Conservation (phyloP, 2,888 invertebrate genomes). For the Caenorhabditis drosophilae region DNA sequence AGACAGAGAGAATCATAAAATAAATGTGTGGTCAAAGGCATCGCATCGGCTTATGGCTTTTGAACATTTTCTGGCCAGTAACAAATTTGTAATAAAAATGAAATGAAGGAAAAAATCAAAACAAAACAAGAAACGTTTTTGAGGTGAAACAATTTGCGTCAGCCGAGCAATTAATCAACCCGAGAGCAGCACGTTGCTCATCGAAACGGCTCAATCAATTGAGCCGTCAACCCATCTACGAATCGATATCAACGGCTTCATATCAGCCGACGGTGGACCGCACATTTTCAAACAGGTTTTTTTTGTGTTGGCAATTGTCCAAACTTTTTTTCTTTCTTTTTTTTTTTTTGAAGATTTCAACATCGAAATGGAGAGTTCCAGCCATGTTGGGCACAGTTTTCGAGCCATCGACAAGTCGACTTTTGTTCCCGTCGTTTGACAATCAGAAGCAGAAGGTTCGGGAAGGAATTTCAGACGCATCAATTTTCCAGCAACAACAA, state of each 20-base stretch:
- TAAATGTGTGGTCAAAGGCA: too few species aligned
- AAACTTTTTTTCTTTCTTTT: too few species aligned
- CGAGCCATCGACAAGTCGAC: constrained; percentile 29
- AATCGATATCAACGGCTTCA: constrained; percentile 29
- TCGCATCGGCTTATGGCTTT: too few species aligned
- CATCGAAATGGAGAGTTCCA: constrained; percentile 31
- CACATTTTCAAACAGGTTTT: constrained; percentile 35
- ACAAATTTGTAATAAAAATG: too few species aligned
- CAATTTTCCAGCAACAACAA: too few species aligned
- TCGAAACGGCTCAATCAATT: constrained; percentile 27
- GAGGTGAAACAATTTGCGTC: constrained; percentile 47
- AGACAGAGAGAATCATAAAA: too few species aligned
- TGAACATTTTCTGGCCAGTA: too few species aligned
- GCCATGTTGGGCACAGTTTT: constrained; percentile 41
- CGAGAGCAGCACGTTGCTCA: constrained; percentile 9
- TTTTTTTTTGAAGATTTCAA: too few species aligned
- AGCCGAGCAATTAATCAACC: constrained; percentile 4
- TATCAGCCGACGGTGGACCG: constrained; percentile 21
- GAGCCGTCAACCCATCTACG: constrained; percentile 10
- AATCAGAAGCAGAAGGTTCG: constrained; percentile 31
- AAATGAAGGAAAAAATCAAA: too few species aligned
- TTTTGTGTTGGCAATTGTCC: too few species aligned
- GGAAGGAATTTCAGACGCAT: too few species aligned
- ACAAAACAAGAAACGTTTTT: constrained; percentile 10
- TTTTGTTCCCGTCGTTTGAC: constrained; percentile 44